Evolutionary conservation across 2,888 invertebrate genomes (phyloP).

Genomic region (Laothoe populi): DNA sequence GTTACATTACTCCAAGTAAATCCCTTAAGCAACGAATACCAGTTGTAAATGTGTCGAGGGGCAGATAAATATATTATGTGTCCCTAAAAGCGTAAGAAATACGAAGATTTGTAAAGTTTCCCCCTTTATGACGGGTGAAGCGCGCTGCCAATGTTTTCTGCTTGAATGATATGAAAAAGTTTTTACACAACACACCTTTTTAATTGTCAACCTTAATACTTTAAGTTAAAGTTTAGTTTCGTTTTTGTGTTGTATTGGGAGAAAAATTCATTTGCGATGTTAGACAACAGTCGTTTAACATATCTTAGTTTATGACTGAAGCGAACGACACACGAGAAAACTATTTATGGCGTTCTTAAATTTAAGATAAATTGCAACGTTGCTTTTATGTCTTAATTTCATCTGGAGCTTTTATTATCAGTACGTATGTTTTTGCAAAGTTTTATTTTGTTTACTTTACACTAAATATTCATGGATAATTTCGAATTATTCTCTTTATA

Average conservation of each 20-base stretch:
- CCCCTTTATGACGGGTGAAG: slow-evolving; percentile 80
- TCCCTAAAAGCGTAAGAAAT: slow-evolving; percentile 81
- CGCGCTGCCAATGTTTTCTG: slow-evolving; percentile 76
- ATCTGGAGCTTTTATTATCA: slow-evolving; percentile 8
- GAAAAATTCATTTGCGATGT: slow-evolving; percentile 73
- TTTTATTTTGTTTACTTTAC: not conserved
- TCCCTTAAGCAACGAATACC: slow-evolving; percentile 70
- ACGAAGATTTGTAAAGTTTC: slow-evolving; percentile 82
- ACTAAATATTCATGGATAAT: not conserved
- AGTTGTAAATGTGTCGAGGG: slow-evolving; percentile 80
- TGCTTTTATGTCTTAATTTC: slow-evolving; percentile 45
- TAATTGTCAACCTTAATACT: slow-evolving; percentile 47
- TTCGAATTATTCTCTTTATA: too few relatives aligned
- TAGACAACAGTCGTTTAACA: slow-evolving; percentile 72
- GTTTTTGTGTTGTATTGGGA: slow-evolving; percentile 33
- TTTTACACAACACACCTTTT: slow-evolving; percentile 44
- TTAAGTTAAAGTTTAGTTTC: slow-evolving; percentile 44
- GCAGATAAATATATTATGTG: slow-evolving; percentile 82
- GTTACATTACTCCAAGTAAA: slow-evolving; percentile 65
- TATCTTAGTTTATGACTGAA: slow-evolving; percentile 74
- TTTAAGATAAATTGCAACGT: slow-evolving; percentile 56
- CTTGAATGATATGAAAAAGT: slow-evolving; percentile 79
- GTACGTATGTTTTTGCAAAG: not conserved
- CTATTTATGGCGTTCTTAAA: slow-evolving; percentile 69
- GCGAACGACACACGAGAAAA: slow-evolving; percentile 63